Evolutionary conservation across 1,140 invertebrate species (phyloP), one percentile per base, ranked within the genome.

Genomic region (Achroia grisella): DNA sequence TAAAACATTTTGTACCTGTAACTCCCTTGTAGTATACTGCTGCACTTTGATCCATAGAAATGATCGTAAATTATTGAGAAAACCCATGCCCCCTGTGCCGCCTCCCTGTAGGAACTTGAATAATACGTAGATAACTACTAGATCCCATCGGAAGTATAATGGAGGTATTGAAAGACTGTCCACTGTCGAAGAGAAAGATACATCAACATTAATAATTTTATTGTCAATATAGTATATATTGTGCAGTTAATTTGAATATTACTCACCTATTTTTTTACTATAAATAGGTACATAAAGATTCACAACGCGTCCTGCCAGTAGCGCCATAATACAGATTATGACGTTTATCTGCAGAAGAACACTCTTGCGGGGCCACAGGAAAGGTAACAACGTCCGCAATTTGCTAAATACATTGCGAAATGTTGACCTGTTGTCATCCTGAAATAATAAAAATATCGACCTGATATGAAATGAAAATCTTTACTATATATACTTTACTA

Each of bases 1-100:
- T 3, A 23, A 23, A 23, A 23, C 6, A 6, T 3, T 23, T 23
- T 31, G 34, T 48, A 95, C 92, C 87, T 98, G 93, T 29, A 98
- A 90, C 86, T 97, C 94, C 48, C 95, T 89, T 3, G 95, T 97
- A 1, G 97, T 98, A 68, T 96, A 98, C 71, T 99, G 97, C 61
- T 98, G 95, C 36, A 99, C 94, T 54, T 90, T 89, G 66, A 98
- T 98, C 97, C 97, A 99, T 4, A 99, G 81, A 71, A 97, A 96
- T 1, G 93, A 92, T 32, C 97, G 88, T 1, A 98, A 59, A 82
- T 97, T 98, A 75, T 97, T 98, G 8, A 99, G 86, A 33, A 98
- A 86, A 11, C 97, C 97, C 93, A 95, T 95, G n/a, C 91, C 89
- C 10, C 95, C 95, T 9, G 93, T 94, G 36, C 94, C 94, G 15